These are phyloP conservation scores for Augochlorella aurata DNA, from an alignment of 2,888 invertebrate species.

Conservation along the genomic window DNA sequence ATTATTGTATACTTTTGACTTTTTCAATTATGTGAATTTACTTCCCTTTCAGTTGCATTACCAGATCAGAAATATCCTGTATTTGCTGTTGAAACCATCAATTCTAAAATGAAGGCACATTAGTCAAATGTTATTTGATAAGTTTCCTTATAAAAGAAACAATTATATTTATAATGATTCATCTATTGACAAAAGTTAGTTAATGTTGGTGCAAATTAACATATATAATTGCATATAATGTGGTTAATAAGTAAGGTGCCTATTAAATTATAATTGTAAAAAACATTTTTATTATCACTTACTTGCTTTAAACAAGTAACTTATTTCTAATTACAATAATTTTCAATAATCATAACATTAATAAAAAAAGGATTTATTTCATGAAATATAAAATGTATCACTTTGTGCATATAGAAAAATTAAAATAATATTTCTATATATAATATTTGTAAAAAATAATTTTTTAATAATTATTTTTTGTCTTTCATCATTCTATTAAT, in stretches of 20 bases:
- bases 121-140: constrained; percentile 6
- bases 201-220: constrained; percentile 15
- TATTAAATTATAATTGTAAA: constrained; percentile 39
- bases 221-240: constrained; percentile 7
- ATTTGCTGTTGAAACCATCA: background rate
- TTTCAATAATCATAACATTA: constrained; percentile 21
- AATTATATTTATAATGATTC: constrained; percentile 8
- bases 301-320: constrained; percentile 29
- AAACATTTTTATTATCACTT: constrained; percentile 42
- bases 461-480: background rate
- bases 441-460: constrained; percentile 24
- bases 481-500: background rate
- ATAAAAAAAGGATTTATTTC: constrained; percentile 24
- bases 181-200: constrained; percentile 12
- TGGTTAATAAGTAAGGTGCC: constrained; percentile 38
- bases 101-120: constrained; percentile 26
- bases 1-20: too few relatives aligned
- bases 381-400: constrained; percentile 32
- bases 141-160: background rate
- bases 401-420: constrained; percentile 26
- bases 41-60: background rate
- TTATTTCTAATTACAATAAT: constrained; percentile 27
- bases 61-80: background rate
- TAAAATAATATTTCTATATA: constrained; percentile 14
- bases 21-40: background rate